Percentiles rank a stretch among this genome's conserved stretches.
These are phyloP conservation scores for Larimichthys polyactis DNA, from an alignment of 2,113 vertebrate species.

Conservation along the genomic window DNA sequence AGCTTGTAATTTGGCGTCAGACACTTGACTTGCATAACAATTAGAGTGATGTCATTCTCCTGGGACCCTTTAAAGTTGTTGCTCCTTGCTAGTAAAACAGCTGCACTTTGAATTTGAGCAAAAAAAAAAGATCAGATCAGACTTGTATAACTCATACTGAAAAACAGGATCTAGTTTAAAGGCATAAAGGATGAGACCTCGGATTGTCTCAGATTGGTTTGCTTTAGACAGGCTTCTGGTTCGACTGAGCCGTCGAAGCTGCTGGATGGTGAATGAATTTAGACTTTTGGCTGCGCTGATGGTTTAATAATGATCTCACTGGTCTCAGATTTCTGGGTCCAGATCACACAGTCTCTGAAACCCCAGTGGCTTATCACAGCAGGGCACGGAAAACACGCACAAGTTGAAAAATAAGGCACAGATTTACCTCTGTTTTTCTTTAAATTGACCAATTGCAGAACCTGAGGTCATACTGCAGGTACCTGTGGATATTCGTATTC, in stretches of 20 bases:
- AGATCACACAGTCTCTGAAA: constrained; percentile 47
- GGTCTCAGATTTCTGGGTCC: constrained; percentile 43
- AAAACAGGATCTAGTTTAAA: constrained; percentile 39
- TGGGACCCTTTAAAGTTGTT: neutral
- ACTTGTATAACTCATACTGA: constrained; percentile 12
- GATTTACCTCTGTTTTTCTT: constrained; percentile 20
- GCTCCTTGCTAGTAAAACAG: constrained; percentile 39
- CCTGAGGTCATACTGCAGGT: constrained; percentile 4
- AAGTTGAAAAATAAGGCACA: constrained; percentile 9
- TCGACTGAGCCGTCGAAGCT: constrained; percentile 15
- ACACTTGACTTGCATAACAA: constrained; percentile 38
- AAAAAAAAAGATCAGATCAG: constrained; percentile 28
- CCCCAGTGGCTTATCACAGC: constrained; percentile 29
- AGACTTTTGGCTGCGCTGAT: constrained; percentile 14
- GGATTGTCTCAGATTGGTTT: constrained; percentile 5
- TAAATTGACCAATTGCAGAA: neutral
- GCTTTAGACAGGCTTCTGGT: constrained; percentile 27
- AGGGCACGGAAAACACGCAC: constrained; percentile 36
- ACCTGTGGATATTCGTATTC: neutral
- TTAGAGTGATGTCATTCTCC: constrained; percentile 35
- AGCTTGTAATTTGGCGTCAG: constrained; percentile 1
- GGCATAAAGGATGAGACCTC: constrained; percentile 14
- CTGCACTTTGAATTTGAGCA: constrained; percentile 44
- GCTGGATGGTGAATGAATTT: constrained; percentile 46
- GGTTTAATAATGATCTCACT: constrained; percentile 50